A percentile compares a stretch with the other conserved stretches of the same genome.
Evolutionary conservation across 2,888 invertebrate genomes (phyloP).

Genomic region (Lasioglossum calceatum): DNA sequence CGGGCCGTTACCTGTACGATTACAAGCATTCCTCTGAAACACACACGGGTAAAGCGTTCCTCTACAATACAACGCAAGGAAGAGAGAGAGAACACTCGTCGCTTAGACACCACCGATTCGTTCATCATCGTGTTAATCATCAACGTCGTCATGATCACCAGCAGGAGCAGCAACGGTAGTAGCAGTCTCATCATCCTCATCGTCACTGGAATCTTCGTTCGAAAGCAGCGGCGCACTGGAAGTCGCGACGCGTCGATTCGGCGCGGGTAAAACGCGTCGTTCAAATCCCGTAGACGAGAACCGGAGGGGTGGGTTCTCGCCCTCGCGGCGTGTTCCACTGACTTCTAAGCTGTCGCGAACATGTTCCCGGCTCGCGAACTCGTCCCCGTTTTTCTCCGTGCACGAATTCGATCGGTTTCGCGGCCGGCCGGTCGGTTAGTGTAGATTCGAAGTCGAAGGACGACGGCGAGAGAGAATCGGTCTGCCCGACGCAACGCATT

Average conservation of each 20-base stretch:
- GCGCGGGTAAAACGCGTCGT: constrained; percentile 11
- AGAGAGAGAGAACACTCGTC: not conserved
- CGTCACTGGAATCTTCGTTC: not conserved
- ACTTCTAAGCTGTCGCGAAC: not conserved
- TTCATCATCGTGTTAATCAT: not conserved
- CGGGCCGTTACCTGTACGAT: not conserved
- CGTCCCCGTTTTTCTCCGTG: not conserved
- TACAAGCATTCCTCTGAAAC: not conserved
- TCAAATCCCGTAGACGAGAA: not conserved
- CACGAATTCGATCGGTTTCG: not conserved
- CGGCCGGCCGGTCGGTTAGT: not conserved
- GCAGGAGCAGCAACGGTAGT: constrained; percentile 40
- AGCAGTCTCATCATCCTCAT: not conserved
- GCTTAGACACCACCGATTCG: not conserved
- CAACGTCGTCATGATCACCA: constrained; percentile 13
- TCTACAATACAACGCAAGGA: not conserved
- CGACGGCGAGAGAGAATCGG: constrained; percentile 25
- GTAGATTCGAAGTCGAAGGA: constrained; percentile 1
- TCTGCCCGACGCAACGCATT: constrained; percentile 39
- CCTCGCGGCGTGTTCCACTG: not conserved
- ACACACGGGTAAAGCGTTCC: not conserved
- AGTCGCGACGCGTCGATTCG: constrained; percentile 22
- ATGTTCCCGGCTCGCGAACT: not conserved
- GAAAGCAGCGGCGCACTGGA: constrained; percentile 22
- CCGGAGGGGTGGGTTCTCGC: not conserved